Evolutionary conservation across 2,888 invertebrate genomes (phyloP), one percentile per base, ranked within the genome.

Genomic region (Agonopterix subpropinquella): DNA sequence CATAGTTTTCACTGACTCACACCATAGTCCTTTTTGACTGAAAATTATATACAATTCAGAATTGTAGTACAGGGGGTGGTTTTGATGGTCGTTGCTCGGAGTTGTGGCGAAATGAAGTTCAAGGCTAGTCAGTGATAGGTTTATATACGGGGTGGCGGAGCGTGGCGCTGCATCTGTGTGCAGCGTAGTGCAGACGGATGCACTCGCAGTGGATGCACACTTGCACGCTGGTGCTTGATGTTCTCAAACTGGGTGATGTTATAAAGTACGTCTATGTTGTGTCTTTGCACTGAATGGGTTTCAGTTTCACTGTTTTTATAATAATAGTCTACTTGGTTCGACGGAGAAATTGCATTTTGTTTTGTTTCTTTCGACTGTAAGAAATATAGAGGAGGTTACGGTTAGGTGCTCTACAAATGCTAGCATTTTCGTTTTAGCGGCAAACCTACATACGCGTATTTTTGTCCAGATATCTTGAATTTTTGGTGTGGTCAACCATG

Each of bases 121-220:
- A 88, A 89, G 89, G 89, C 80, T 81, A 80, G 71, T 68, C 58
- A 58, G 70, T 59, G 53, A 57, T 62, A 68, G 64, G 75, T 66
- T 85, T 88, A 87, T 88, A 88, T 88, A 87, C 75, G 73, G 73
- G 85, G 85, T 86, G 70, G 81, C 76, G 79, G 72, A 82, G 70
- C 86, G 87, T 80, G 71, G 65, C 53, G 50, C 5, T 57, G 64
- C 54, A 46, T 8, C 44, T 63, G 80, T 81, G 79, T 76, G 65
- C 28, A 28, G 28, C 7, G 28, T 28, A 28, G 28, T 28, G 28
- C 28, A 28, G 28, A 28, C 60, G 61, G 61, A 50, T 64, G 67
- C 70, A 67, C 60, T 49, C 53, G 53, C 59, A 54, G 45, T 47
- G 39, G 49, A 53, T 70, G 73, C 81, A 80, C 80, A 80, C 77